Percentiles rank a stretch among this genome's conserved stretches.
Evolutionary conservation across 2,888 invertebrate genomes (phyloP).

Genomic region (Cerastoderma edule): DNA sequence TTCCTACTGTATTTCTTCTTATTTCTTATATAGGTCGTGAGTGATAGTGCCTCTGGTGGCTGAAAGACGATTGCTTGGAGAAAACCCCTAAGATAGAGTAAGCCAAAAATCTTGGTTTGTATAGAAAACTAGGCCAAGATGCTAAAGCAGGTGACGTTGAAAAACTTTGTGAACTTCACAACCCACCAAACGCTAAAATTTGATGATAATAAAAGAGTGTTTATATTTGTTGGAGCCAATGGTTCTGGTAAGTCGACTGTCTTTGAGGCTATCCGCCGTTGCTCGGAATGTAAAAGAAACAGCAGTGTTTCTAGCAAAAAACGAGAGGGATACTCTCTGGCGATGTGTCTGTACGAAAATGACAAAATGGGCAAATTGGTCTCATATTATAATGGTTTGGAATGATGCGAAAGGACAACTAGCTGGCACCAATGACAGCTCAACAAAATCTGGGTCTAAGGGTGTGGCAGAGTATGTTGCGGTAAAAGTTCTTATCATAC

Average conservation of each 20-base stretch:
- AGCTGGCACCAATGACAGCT: background rate
- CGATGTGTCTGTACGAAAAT: background rate
- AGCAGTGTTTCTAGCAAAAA: background rate
- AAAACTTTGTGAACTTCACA: background rate
- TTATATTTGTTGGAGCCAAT: constrained; percentile 6
- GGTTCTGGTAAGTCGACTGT: background rate
- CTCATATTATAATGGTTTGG: too few relatives aligned
- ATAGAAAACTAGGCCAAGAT: background rate
- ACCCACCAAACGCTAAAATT: background rate
- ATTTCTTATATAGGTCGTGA: too few relatives aligned
- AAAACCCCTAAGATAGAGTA: background rate
- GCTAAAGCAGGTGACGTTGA: background rate
- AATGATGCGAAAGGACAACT: background rate
- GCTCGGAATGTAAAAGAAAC: background rate
- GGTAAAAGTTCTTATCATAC: too few relatives aligned
- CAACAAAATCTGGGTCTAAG: background rate
- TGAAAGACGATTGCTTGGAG: too few relatives aligned
- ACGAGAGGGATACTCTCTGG: background rate
- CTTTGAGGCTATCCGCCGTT: background rate
- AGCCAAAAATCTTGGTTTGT: background rate
- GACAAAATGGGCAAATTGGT: too few relatives aligned
- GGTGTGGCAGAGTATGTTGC: background rate
- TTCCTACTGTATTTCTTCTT: too few relatives aligned
- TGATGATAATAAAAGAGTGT: background rate
- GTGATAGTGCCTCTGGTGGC: too few relatives aligned